Base-by-base conservation (phyloP, 2,888 invertebrate genomes). In the Tenthredo notha region DNA sequence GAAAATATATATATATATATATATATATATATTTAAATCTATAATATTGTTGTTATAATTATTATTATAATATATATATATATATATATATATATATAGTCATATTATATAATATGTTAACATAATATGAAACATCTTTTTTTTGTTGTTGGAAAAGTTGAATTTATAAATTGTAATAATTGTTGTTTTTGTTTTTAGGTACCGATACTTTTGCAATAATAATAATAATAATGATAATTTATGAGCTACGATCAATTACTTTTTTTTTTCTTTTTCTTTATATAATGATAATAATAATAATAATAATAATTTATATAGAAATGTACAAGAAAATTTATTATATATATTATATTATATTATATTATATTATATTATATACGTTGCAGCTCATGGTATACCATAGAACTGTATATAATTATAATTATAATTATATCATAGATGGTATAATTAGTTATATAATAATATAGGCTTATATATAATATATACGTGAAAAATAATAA, bases 241-340 rank as follows among this genome's bases (percentile, higher is more conserved):
- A 74, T 74, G 74, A 74, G 33, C 43, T n/a, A 43, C 18, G 74
- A 74, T 18, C 43, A 9, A 10, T 61, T 29, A 12, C 15, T 21
- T 37, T 70, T n/a, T n/a, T 72, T 74, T 43, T 50, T 9, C 7
- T 77, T n/a, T 50, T 77, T 0, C 3, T 54, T 40, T 54, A 29
- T 50, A 54, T 77, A 50, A 29, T 10, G 21, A 50, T 47, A 43
- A 88, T 88, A 88, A 54, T 77, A 50, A 29, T 10, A 43, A 50
- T 47, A 43, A 88, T 88, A 88, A 89, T 90, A 90, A 89, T 89
- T 90, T 89, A 89, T 90, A 90, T 90, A 89, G 89, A 89, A 92
- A 93, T 93, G 90, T 93, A 93, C 92, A 93, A 92, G 92, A 92
- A 93, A 93, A 92, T 92, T 91, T 91, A 92, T 91, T 91, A 37